Conservation (phyloP, 2,888 invertebrate species). For the Eutolmus rufibarbis region DNA sequence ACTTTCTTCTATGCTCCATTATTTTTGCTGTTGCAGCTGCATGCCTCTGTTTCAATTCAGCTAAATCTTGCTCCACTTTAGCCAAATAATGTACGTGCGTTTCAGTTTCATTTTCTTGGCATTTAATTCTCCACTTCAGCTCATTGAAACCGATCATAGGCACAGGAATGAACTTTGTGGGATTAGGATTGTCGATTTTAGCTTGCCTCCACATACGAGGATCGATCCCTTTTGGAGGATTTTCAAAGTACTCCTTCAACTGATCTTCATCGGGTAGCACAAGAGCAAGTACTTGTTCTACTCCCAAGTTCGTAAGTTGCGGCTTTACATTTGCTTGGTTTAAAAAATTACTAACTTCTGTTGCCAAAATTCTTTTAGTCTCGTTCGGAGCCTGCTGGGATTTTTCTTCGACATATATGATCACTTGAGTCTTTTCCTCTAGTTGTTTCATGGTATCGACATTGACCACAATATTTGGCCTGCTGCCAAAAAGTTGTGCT, state of each 20-base stretch:
- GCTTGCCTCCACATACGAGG: conserved; percentile 95
- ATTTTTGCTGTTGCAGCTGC: conserved; percentile 81
- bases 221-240: conserved; percentile 92
- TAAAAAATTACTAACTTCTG: conserved; percentile 74
- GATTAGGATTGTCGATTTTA: conserved; percentile 93
- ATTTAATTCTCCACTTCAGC: conserved; percentile 79
- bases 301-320: conserved; percentile 77
- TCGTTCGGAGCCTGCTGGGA: conserved; percentile 68
- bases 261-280: conserved; percentile 80
- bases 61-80: conserved; percentile 79
- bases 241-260: conserved; percentile 86
- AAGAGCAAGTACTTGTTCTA: conserved; percentile 75
- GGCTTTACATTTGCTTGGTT: conserved; percentile 75
- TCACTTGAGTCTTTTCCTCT: conserved; percentile 80
- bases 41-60: conserved; percentile 80
- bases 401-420: conserved; percentile 78
- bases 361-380: conserved; percentile 75
- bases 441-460: conserved; percentile 81
- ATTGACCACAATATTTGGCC: conserved; percentile 80
- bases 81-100: conserved; percentile 83
- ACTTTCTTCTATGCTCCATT: conserved; percentile 80
- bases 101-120: conserved; percentile 83
- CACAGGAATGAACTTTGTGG: conserved; percentile 87
- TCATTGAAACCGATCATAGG: conserved; percentile 91
- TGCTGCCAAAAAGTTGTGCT: conserved; percentile 79